Conservation (phyloP, 1,140 invertebrate genomes). For the Matsumurasca onukii region DNA sequence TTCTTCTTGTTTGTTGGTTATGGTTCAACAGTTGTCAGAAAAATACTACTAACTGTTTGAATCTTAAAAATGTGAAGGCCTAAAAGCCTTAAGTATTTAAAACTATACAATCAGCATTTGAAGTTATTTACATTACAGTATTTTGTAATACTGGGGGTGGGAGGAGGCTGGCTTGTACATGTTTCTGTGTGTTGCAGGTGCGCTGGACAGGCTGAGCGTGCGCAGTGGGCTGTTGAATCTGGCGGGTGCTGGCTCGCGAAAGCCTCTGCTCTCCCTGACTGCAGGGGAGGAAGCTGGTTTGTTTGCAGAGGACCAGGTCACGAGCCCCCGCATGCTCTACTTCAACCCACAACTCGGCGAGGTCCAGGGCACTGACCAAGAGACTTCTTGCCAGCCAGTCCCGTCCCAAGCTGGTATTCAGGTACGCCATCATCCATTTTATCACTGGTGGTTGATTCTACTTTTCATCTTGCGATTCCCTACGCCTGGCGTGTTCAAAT, state of each 20-base stretch:
- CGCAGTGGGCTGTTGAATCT: slow-evolving; percentile 56
- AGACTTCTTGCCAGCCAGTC: slow-evolving; percentile 44
- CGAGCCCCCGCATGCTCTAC: slow-evolving; percentile 45
- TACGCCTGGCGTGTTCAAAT: too few relatives aligned
- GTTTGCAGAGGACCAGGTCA: slow-evolving; percentile 32
- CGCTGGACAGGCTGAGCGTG: slow-evolving; percentile 63
- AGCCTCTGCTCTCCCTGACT: slow-evolving; percentile 38
- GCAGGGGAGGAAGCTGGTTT: slow-evolving; percentile 29
- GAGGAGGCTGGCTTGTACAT: too few relatives aligned
- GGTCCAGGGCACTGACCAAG: slow-evolving; percentile 46
- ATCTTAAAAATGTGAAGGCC: too few relatives aligned
- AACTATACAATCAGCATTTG: too few relatives aligned
- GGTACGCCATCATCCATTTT: slow-evolving; percentile 22
- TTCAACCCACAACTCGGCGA: slow-evolving; percentile 47
- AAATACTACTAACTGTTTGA: too few relatives aligned
- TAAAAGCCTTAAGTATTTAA: too few relatives aligned
- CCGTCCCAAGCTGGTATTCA: slow-evolving; percentile 47
- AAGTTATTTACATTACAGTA: too few relatives aligned
- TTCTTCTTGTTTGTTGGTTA: too few relatives aligned
- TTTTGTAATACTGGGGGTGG: too few relatives aligned
- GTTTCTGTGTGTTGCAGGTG: slow-evolving; percentile 39
- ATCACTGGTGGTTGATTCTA: too few relatives aligned
- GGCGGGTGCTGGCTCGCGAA: slow-evolving; percentile 37
- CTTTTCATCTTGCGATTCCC: too few relatives aligned
- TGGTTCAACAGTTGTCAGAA: too few relatives aligned